Evolutionary conservation across 2,797 vertebrate species (phyloP).

Genomic region (Limnodromus scolopaceus): DNA sequence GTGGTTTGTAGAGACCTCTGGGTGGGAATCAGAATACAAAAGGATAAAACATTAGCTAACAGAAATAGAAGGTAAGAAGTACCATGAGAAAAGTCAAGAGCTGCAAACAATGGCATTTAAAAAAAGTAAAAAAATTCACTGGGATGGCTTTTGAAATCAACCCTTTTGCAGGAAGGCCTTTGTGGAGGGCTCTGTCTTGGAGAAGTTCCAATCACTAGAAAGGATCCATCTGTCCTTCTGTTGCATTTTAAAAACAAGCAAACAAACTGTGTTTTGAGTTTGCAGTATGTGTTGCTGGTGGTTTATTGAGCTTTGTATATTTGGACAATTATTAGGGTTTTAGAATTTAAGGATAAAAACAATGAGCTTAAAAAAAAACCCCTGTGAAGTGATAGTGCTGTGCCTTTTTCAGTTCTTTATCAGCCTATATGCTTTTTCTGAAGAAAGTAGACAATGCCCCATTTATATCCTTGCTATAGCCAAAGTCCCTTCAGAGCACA

Average conservation of each 20-base stretch:
- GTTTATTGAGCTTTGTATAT: constrained; percentile 86
- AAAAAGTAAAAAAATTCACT: not conserved
- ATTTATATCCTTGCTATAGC: constrained; percentile 88
- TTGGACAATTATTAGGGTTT: constrained; percentile 81
- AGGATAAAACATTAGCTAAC: not conserved
- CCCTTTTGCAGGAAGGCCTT: not conserved
- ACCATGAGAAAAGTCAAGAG: not conserved
- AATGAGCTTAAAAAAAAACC: constrained; percentile 73
- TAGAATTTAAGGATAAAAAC: constrained; percentile 78
- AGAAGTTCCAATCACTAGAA: constrained; percentile 16
- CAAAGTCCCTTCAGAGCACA: constrained; percentile 93
- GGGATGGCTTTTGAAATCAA: not conserved
- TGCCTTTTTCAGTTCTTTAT: constrained; percentile 87
- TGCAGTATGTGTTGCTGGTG: constrained; percentile 75
- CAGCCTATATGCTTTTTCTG: constrained; percentile 77
- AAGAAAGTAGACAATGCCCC: constrained; percentile 79
- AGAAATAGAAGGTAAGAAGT: not conserved
- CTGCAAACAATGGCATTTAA: not conserved
- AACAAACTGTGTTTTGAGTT: constrained; percentile 76
- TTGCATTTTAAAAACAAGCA: constrained; percentile 50
- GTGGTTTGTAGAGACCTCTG: not conserved
- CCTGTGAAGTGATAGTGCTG: constrained; percentile 89
- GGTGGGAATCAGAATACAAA: not conserved
- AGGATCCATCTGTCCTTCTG: constrained; percentile 50
- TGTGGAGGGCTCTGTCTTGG: not conserved